Conservation (phyloP, 2,888 invertebrate species). For the Dilophus febrilis region DNA sequence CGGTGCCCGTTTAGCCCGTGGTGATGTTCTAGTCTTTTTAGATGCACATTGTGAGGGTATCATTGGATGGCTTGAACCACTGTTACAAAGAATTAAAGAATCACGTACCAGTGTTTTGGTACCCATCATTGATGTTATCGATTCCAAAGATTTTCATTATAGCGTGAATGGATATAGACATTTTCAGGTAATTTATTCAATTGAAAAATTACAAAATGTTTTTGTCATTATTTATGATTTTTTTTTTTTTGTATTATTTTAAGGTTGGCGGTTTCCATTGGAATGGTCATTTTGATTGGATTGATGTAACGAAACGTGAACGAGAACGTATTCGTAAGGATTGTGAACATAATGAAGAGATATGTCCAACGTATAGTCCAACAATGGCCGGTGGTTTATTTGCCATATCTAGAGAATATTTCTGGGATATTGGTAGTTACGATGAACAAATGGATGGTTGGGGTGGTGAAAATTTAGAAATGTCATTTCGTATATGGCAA, state of each 20-base stretch:
- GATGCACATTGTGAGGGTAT: constrained; percentile 86
- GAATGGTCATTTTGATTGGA: constrained; percentile 90
- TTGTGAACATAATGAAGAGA: constrained; percentile 20
- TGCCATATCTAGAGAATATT: constrained; percentile 81
- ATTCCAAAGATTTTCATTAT: constrained; percentile 35
- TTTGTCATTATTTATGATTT: too few species aligned
- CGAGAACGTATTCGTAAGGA: constrained; percentile 22
- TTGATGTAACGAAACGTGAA: constrained; percentile 31
- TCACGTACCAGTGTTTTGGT: constrained; percentile 65
- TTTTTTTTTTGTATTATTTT: too few species aligned
- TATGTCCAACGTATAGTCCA: constrained; percentile 46
- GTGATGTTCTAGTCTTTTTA: constrained; percentile 68
- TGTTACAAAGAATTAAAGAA: constrained; percentile 70
- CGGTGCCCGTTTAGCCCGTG: constrained; percentile 67
- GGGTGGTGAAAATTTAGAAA: constrained; percentile 96
- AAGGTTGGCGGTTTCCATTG: constrained; percentile 67
- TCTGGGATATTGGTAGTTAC: constrained; percentile 91
- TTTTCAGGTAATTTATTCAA: constrained; percentile 20
- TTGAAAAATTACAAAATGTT: constrained; percentile 12
- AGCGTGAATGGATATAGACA: constrained; percentile 30
- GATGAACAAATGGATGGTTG: constrained; percentile 90
- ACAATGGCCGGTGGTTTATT: constrained; percentile 99
- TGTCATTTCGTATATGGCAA: constrained; percentile 84
- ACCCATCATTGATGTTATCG: constrained; percentile 91
- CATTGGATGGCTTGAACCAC: constrained; percentile 71